Percentiles rank a stretch among this genome's conserved stretches.
phyloP scores from a whole-genome alignment of 2,797 vertebrate species.

The Alca torda region DNA sequence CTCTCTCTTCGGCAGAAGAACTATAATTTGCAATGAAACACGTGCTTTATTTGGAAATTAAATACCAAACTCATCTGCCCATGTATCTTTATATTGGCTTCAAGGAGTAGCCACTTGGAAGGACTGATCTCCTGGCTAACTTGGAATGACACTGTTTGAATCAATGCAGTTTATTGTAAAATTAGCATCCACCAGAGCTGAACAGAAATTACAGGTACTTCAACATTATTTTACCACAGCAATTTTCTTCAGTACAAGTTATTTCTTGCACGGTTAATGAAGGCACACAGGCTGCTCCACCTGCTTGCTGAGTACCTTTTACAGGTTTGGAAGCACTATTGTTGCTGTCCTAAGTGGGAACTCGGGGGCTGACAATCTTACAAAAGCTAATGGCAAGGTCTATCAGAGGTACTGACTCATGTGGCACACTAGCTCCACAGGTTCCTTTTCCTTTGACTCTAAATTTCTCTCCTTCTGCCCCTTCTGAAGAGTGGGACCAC shows the following conservation, averaged over 20 bases:
- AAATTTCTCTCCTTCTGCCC: background rate
- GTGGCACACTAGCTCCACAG: background rate
- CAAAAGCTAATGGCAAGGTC: background rate
- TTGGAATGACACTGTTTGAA: background rate
- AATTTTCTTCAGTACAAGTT: background rate
- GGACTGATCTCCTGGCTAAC: background rate
- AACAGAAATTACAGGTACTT: background rate
- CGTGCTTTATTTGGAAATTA: constrained; percentile 28
- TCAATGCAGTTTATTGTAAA: background rate
- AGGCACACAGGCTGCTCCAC: background rate
- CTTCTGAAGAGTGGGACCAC: background rate
- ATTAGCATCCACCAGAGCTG: background rate
- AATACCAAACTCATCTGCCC: background rate
- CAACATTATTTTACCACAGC: background rate
- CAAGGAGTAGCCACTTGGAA: background rate
- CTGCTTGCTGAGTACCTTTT: background rate
- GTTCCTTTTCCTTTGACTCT: background rate
- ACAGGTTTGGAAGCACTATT: background rate
- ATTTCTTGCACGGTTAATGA: background rate
- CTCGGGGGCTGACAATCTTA: background rate
- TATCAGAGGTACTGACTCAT: background rate
- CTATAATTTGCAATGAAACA: constrained; percentile 57
- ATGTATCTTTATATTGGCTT: background rate
- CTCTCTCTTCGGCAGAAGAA: constrained; percentile 42
- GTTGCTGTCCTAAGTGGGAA: background rate